phyloP scores from a whole-genome alignment of 92 coral and sea anemone species.

The Phenganax stokvisi region DNA sequence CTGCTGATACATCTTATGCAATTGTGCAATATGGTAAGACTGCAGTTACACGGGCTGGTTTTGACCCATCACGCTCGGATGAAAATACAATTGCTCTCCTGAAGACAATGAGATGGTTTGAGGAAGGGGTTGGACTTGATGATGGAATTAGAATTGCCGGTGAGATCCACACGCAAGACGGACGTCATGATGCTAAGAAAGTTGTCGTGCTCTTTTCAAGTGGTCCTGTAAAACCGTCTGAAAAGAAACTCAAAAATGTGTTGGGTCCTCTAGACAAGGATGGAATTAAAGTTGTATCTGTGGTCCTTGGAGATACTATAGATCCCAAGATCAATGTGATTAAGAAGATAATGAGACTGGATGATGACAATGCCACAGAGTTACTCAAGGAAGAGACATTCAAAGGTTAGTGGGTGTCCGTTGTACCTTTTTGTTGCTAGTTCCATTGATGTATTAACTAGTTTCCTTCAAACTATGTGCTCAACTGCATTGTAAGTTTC shows the following conservation, averaged over 20 bases:
- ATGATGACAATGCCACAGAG: background rate
- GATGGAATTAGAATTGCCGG: constrained; percentile 27
- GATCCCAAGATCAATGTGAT: constrained; percentile 25
- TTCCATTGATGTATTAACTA: background rate
- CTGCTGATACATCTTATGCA: constrained; percentile 52
- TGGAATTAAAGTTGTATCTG: constrained; percentile 64
- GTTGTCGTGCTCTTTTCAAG: constrained; percentile 32
- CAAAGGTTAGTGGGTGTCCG: constrained; percentile 15
- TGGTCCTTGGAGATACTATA: constrained; percentile 54
- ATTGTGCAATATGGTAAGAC: constrained; percentile 52
- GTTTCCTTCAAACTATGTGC: no score
- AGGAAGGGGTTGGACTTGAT: constrained; percentile 22
- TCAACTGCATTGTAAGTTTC: no score
- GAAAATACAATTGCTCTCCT: constrained; percentile 49
- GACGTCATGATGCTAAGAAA: constrained; percentile 29
- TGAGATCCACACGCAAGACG: constrained; percentile 26
- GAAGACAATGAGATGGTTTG: constrained; percentile 33
- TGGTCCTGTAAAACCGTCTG: constrained; percentile 33
- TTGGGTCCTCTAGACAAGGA: constrained; percentile 41
- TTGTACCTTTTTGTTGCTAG: background rate
- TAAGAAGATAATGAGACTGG: background rate
- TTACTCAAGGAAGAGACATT: constrained; percentile 23
- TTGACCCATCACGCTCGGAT: constrained; percentile 44
- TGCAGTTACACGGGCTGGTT: constrained; percentile 42
- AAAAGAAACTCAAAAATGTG: background rate